Conservation (phyloP, 1,140 invertebrate genomes). For the Armadillidium nasatum region DNA sequence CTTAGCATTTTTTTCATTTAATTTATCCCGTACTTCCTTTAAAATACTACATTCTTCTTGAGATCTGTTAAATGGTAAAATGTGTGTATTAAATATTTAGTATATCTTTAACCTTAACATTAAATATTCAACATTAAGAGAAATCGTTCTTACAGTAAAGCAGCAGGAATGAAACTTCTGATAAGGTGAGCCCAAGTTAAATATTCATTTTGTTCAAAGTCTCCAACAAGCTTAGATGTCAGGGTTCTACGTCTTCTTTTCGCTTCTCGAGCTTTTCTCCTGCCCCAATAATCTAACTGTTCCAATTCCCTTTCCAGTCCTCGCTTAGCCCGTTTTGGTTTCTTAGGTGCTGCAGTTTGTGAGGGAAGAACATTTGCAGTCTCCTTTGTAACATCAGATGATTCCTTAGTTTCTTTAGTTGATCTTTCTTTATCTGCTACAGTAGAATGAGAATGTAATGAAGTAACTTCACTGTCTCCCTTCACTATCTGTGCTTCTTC, state of each 20-base stretch:
- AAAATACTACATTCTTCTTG: too few relatives aligned
- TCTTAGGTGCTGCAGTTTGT: neutral
- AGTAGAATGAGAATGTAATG: neutral
- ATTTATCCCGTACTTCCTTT: too few relatives aligned
- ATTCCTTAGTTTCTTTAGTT: constrained; percentile 4
- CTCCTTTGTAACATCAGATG: neutral
- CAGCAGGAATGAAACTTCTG: constrained; percentile 34
- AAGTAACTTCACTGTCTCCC: neutral
- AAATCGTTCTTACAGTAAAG: constrained; percentile 30
- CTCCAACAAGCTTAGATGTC: constrained; percentile 34
- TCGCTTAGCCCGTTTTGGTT: constrained; percentile 34
- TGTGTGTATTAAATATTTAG: too few relatives aligned
- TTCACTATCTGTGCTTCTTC: constrained; percentile 18
- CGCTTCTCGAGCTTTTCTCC: constrained; percentile 34
- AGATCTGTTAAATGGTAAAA: too few relatives aligned
- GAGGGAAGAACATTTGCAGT: neutral
- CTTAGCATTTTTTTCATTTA: too few relatives aligned
- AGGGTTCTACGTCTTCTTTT: constrained; percentile 38
- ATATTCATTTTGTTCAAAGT: constrained; percentile 33
- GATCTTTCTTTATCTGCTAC: neutral
- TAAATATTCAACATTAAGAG: neutral
- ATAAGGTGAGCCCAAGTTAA: constrained; percentile 37
- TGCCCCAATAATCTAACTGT: constrained; percentile 44
- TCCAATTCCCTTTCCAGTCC: constrained; percentile 42
- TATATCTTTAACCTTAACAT: too few relatives aligned